Base-by-base conservation (phyloP, 2,888 invertebrate genomes). In the Leptinotarsa tumamoca region DNA sequence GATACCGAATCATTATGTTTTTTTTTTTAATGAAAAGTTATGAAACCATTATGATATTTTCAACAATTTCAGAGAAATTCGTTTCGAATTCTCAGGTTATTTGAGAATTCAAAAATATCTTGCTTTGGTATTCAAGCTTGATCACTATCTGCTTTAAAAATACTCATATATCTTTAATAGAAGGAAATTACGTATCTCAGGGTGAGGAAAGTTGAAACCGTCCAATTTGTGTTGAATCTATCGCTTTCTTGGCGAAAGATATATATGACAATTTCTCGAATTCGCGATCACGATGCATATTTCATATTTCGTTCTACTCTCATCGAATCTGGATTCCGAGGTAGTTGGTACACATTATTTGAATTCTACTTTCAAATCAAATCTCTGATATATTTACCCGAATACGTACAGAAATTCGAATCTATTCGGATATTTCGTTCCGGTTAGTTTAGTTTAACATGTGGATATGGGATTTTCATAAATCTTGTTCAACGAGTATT, bases 301-400 rank as follows among this genome's bases (percentile, higher is more conserved):
- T 80, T 78, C 78, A 79, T 79, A 80, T 79, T 75, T 67, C 75
- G 75, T 75, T 79, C 67, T 74, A 78, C 79, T 74, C 77, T 75
- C 68, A 72, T 71, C 54, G 72, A 79, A 79, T 80, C 75, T 78
- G 71, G 75, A 77, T 80, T 78, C 77, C 61, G 73, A 56, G 56
- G 76, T 74, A 79, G 79, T 75, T 63, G 63, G 79, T 74, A 78
- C 78, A 79, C 78, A 77, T 80, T 77, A 79, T 80, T 79, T 73
- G 79, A 80, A 78, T 79, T 78, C 77, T 67, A 69, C 75, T 74
- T 78, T 77, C 72, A 68, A 78, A 80, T 76, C 68, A 58, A 68
- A 77, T 77, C 72, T 69, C 66, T 68, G 68, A 72, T 67, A 74
- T 74, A 71, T 76, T 73, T 73, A 71, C 71, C 63, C n/a, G 43